Base-by-base conservation (phyloP, 2,113 vertebrate genomes). In the Saguinus midas region DNA sequence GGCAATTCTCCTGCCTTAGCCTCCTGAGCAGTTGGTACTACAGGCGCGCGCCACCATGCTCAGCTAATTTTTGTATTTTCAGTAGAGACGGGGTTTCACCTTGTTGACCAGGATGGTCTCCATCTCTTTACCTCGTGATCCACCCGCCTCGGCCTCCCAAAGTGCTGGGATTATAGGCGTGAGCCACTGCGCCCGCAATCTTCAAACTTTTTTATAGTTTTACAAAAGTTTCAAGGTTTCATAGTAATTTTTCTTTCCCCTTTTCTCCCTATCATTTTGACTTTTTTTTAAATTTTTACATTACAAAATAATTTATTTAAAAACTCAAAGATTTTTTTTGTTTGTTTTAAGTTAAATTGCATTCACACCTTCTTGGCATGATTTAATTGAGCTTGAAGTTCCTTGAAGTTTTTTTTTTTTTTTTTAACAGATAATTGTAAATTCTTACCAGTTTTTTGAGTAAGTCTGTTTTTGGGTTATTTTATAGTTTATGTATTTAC, bases 341-440 rank as follows among this genome's bases (percentile, higher is more conserved):
- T 66, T 93, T 50, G 35, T 84, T 68, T 92, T 58, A 83, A 82
- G 43, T 45, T 70, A 52, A 87, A 52, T 64, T 7, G 82, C 25
- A 52, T 87, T 80, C 55, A 61, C 27, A 94, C 3, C 8, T 35
- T 93, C 45, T 87, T 91, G 68, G 80, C 52, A 82, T 81, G 8
- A 10, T 89, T 90, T 88, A 75, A 79, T 91, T 91, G n/a, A 93
- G 6, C 27, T 78, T 90, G 14, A 61, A 87, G n/a, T 90, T 92
- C 32, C 76, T 95, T 75, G 5, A 90, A 83, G 29, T 8, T 81
- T 29, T 94, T 0, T 91, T 50, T 50, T 40, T 48, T 50, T 50
- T 93, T 93, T 84, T 17, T 6, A 93, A 81, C 37, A 90, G 81
- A 81, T 64, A 93, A 82, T 91, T 85, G 45, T 45, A 35, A 50